Evolutionary conservation across 23 tunicate species (phyloP), one percentile per base, ranked within the genome.

Genomic region (Halocynthia roretzi): DNA sequence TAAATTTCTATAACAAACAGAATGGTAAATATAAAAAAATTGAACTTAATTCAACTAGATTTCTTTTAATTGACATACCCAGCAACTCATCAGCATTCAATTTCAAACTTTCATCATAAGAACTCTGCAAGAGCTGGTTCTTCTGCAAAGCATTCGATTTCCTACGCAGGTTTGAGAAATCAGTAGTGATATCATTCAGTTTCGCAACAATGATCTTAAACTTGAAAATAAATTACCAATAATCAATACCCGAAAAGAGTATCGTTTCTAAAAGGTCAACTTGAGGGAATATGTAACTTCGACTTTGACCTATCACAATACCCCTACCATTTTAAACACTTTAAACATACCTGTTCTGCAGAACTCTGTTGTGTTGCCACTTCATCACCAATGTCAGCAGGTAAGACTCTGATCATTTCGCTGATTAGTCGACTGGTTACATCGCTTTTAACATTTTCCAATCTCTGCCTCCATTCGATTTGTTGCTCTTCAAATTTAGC

Each of bases 101-200:
- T 31, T 31, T 31, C 44, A 31, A 31, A 31, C 44, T 31, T 31
- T 74, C 63, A 10, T 54, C 78, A 21, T 54, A 21, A 52, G 63
- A 74, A 12, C 56, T 54, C 64, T 74, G 78, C 14, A 74, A 10
- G n/a, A 74, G n/a, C 20, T 10, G 54, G 54, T 74, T 63, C 10
- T 10, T 10, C 62, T 11, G 67, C 8, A 74, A 63, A 50, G 21
- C 10, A 0, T 15, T 12, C 8, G 78, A 52, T 50, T 52, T 49
- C 4, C 15, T 62, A 22, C 78, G 64, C 31, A 74, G 22, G 7
- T 53, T 54, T 5, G 62, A 53, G 10, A 74, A 53, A 54, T 74
- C 78, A 54, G 20, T 74, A 22, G 31, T 64, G 10, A 74, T 18
- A 14, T 54, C 66, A 19, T 19, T 18, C 9, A 74, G 8, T 48